Evolutionary conservation across 2,888 invertebrate genomes (phyloP).

Genomic region (Sisyra nigra): DNA sequence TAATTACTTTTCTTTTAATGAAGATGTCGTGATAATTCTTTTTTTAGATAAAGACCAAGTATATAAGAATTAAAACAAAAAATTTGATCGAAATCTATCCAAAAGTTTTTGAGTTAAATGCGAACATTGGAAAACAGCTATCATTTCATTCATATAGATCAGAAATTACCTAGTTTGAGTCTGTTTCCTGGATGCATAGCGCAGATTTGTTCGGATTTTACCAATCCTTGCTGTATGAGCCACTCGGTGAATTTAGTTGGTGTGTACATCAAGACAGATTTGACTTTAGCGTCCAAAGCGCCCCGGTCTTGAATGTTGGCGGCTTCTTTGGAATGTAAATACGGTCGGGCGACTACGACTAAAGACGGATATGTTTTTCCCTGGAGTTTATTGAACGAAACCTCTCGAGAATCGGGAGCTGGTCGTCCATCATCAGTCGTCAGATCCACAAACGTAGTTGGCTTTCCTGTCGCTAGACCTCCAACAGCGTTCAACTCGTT

Average conservation of each 20-base stretch:
- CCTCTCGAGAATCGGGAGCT: slow-evolving; percentile 51
- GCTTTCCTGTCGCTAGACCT: slow-evolving; percentile 44
- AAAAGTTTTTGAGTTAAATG: too few species aligned
- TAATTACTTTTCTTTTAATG: too few species aligned
- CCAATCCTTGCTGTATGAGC: slow-evolving; percentile 72
- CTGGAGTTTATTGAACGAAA: slow-evolving; percentile 60
- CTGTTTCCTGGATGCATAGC: slow-evolving; percentile 47
- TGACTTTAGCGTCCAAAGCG: slow-evolving; percentile 61
- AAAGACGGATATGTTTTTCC: slow-evolving; percentile 74
- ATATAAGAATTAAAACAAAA: too few species aligned
- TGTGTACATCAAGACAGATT: slow-evolving; percentile 62
- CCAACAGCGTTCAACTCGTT: slow-evolving; percentile 58
- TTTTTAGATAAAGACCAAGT: too few species aligned
- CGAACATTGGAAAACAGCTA: too few species aligned
- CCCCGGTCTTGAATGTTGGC: slow-evolving; percentile 37
- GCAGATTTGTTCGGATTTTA: slow-evolving; percentile 67
- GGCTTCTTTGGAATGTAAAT: slow-evolving; percentile 51
- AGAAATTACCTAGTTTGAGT: slow-evolving; percentile 46
- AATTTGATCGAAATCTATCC: too few species aligned
- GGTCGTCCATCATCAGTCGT: slow-evolving; percentile 45
- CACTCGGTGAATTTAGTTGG: slow-evolving; percentile 80
- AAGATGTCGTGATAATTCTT: too few species aligned
- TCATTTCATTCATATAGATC: too few species aligned
- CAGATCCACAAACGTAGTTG: slow-evolving; percentile 40
- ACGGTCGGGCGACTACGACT: slow-evolving; percentile 68